These are phyloP conservation scores for Oncorhynchus masou DNA, from an alignment of 2,113 vertebrate species.

Conservation along the genomic window DNA sequence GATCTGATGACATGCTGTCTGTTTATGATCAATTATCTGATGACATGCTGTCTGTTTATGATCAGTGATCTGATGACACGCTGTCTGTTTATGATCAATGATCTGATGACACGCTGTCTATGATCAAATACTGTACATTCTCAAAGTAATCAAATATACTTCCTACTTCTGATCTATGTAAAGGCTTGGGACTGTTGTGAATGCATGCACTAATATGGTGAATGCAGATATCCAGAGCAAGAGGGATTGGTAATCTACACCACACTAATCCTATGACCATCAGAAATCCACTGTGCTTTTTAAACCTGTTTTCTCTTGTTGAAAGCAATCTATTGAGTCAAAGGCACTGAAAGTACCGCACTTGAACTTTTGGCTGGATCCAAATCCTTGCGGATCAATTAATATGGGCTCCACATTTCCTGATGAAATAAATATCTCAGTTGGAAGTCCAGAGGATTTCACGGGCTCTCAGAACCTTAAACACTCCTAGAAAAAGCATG, in stretches of 20 bases:
- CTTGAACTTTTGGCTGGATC: slow-evolving; percentile 29
- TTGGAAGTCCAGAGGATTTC: slow-evolving; percentile 63
- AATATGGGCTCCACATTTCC: slow-evolving; percentile 50
- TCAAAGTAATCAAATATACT: neutral
- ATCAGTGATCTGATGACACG: too few relatives aligned
- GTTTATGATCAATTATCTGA: too few relatives aligned
- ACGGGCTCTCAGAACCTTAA: slow-evolving; percentile 62
- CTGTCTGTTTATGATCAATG: too few relatives aligned
- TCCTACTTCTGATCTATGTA: neutral
- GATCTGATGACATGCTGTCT: too few relatives aligned
- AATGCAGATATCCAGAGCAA: too few relatives aligned
- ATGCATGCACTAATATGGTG: neutral
- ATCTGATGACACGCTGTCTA: too few relatives aligned
- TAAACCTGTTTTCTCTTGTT: slow-evolving; percentile 36
- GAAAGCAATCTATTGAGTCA: slow-evolving; percentile 39
- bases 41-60: too few relatives aligned
- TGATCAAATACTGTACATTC: neutral
- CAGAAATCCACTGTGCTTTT: neutral
- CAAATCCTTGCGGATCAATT: slow-evolving; percentile 52
- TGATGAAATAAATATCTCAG: slow-evolving; percentile 58
- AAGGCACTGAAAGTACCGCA: neutral
- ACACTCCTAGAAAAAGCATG: slow-evolving; percentile 44
- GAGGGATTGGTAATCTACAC: too few relatives aligned
- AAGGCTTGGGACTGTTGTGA: neutral
- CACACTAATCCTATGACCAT: too few relatives aligned